Base-by-base conservation (phyloP, 2,888 invertebrate species). In the Barypeithes pellucidus region DNA sequence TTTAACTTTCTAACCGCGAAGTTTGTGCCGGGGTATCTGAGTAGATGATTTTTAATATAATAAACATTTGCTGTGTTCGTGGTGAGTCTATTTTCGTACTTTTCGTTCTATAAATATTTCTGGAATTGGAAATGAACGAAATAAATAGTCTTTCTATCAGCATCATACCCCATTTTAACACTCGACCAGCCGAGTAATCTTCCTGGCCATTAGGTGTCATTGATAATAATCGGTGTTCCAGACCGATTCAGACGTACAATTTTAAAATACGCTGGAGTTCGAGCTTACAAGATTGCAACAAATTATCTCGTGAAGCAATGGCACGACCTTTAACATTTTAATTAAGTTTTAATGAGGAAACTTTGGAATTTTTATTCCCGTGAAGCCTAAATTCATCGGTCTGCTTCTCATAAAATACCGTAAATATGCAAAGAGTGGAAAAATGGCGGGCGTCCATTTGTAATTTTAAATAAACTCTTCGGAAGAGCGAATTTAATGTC, bases 311-410 rank as follows among this genome's bases (percentile, higher is more conserved):
- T 11, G 22, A 24, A 50, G 22, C 22, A 50, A 50, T 50, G 20
- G 24, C 24, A 29, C 29, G 24, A 50, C 22, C 50, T 50, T 50
- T 50, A 24, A 50, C 24, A 50, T 50, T 50, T 50, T 24, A 47
- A 47, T 47, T 47, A 16, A 16, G 45, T 47, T 47, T 47, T 47
- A 47, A 47, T 47, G 45, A 47, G 45, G 16, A 16, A 45, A 45
- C 45, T 16, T 45, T 4, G 16, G 16, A 47, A 8, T 47, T 47
- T 47, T 9, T 16, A 18, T 9, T 2, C 18, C 18, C 8, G 18
- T 18, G 20, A 16, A 47, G 7, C 9, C 3, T 9, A 47, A 7
- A 47, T 9, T n/a, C 7, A 39, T 39, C 39, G 39, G n/a, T 12
- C n/a, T 39, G 39, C 4, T 39, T 12, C n/a, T 12, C n/a, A 12